Evolutionary conservation across 2,888 invertebrate genomes (phyloP).

Genomic region (Cheilosia vulpina): DNA sequence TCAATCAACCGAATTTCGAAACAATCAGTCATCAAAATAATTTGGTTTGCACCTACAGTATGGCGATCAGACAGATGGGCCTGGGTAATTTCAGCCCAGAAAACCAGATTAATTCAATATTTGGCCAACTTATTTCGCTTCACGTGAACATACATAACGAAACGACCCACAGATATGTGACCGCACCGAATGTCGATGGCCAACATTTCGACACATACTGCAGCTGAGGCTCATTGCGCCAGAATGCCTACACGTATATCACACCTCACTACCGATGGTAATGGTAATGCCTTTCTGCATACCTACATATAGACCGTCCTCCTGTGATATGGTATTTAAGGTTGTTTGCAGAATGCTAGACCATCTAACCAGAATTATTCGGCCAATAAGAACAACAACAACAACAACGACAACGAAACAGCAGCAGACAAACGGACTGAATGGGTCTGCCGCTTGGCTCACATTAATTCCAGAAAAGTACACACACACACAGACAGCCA

Average conservation of each 20-base stretch:
- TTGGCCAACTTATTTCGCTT: conserved; percentile 67
- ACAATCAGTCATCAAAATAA: conserved; percentile 59
- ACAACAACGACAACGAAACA: conserved; percentile 26
- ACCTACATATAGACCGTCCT: not conserved
- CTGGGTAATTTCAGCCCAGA: conserved; percentile 11
- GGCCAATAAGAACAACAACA: conserved; percentile 47
- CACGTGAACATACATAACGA: conserved; percentile 39
- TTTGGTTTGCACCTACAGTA: conserved; percentile 11
- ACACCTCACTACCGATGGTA: conserved; percentile 46
- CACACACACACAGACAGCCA: conserved; percentile 31
- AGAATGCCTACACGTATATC: conserved; percentile 22
- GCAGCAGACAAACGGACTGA: conserved; percentile 17
- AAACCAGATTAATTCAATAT: conserved; percentile 70
- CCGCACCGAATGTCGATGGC: conserved; percentile 53
- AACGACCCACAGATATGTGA: conserved; percentile 65
- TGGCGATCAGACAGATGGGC: not conserved
- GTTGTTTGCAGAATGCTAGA: conserved; percentile 44
- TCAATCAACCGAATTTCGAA: conserved; percentile 48
- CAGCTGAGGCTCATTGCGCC: conserved; percentile 53
- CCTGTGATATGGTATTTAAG: conserved; percentile 47
- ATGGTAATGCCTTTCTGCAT: conserved; percentile 48
- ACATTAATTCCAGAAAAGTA: conserved; percentile 67
- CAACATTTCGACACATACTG: conserved; percentile 63
- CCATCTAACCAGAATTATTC: conserved; percentile 44
- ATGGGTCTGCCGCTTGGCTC: conserved; percentile 20